Evolutionary conservation across 1,140 invertebrate species (phyloP), one percentile per base, ranked within the genome.

Genomic region (Thalassaphorura encarpata): DNA sequence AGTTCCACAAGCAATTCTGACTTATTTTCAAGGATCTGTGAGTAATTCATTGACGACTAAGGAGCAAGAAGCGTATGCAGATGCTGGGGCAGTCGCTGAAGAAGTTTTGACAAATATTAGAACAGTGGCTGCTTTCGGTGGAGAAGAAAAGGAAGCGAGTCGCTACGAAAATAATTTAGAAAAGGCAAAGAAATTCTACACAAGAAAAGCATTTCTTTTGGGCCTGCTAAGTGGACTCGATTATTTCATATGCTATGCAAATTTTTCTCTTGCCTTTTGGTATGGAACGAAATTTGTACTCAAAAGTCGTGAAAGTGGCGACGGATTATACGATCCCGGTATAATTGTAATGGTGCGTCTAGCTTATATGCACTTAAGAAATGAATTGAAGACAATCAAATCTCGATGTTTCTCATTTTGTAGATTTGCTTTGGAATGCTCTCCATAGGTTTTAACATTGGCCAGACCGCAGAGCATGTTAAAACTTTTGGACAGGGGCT

Each of bases 61-160:
- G 67, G 88, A 91, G 68, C 66, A 86, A n/a, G n/a, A n/a, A n/a
- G n/a, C n/a, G 33, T 36, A 36, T 36, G 11, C 11, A n/a, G n/a
- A 36, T 11, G 33, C 33, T 36, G 33, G 33, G n/a, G 11, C n/a
- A 11, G 11, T 11, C n/a, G 33, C 33, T 36, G 11, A 11, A 11
- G 11, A 36, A 36, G 33, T 36, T 36, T 36, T 36, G 11, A 11
- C 33, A 36, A n/a, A 11, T 11, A 36, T 36, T 36, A 11, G 33
- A 36, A 36, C 33, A 11, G 33, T 36, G 11, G 33, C 33, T 36
- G 33, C 33, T 11, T 36, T 36, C n/a, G 33, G 33, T 11, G 33
- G 33, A 36, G 33, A 36, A n/a, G 11, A 11, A n/a, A 36, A 36
- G n/a, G 33, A 36, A 36, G n/a, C n/a, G 11, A n/a, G n/a, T 11